Percentiles rank a stretch among this genome's conserved stretches.
These are phyloP conservation scores for Atta texana DNA, from an alignment of 1,140 invertebrate genomes.

Conservation along the genomic window DNA sequence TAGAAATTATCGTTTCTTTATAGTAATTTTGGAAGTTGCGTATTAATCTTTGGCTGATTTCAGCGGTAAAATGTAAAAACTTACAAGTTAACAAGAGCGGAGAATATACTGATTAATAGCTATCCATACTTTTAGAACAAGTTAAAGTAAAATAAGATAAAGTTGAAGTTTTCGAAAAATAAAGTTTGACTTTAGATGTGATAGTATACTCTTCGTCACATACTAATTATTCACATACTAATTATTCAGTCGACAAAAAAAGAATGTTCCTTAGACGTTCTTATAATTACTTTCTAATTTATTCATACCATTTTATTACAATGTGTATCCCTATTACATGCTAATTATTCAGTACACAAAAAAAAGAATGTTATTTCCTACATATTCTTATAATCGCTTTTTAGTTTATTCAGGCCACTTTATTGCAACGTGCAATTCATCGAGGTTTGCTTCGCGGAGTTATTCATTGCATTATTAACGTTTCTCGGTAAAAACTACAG, in stretches of 20 bases:
- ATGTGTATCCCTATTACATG: not conserved
- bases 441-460: slow-evolving; percentile 53
- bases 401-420: slow-evolving; percentile 47
- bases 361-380: slow-evolving; percentile 3
- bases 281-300: slow-evolving; percentile 13
- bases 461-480: slow-evolving; percentile 39
- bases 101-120: slow-evolving; percentile 28
- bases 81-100: slow-evolving; percentile 13
- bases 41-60: slow-evolving; percentile 22
- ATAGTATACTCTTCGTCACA: not conserved
- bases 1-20: slow-evolving; percentile 14
- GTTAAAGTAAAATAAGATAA: slow-evolving; percentile 36
- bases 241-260: slow-evolving; percentile 1
- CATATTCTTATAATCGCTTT: not conserved
- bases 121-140: slow-evolving; percentile 10
- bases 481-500: slow-evolving; percentile 33
- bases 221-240: slow-evolving; percentile 11
- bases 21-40: not conserved
- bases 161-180: not conserved
- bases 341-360: not conserved
- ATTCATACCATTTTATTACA: slow-evolving; percentile 25
- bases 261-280: not conserved
- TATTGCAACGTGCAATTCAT: slow-evolving; percentile 14
- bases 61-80: not conserved
- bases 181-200: slow-evolving; percentile 9